These are phyloP conservation scores for Melipona quadrifasciata DNA, from an alignment of 1,140 invertebrate species.

Conservation along the genomic window DNA sequence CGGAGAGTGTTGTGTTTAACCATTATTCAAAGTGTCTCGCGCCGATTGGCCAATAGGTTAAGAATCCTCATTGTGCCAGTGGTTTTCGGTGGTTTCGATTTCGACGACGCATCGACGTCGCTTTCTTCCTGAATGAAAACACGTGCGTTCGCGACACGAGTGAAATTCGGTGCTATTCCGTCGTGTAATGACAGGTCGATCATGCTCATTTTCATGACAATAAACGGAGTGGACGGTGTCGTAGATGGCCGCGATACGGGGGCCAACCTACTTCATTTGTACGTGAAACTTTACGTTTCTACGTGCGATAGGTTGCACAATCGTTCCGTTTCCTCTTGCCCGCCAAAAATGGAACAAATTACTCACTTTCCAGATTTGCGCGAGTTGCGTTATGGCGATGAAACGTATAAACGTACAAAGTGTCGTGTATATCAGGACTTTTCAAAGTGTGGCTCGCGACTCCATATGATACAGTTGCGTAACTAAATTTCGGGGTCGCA, in stretches of 20 bases:
- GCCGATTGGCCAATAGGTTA: background rate
- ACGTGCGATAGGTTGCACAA: background rate
- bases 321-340: background rate
- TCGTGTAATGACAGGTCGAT: conserved; percentile 32
- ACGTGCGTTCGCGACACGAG: background rate
- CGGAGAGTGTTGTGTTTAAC: background rate
- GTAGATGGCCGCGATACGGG: background rate
- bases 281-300: conserved; percentile 27
- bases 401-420: background rate
- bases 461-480: too few species aligned
- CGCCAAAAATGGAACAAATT: background rate
- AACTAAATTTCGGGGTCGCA: too few species aligned
- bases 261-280: background rate
- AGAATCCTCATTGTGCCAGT: background rate
- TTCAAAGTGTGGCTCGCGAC: too few species aligned
- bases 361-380: background rate
- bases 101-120: background rate
- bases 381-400: background rate
- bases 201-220: conserved; percentile 60
- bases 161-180: conserved; percentile 2
- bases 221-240: conserved; percentile 15
- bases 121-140: conserved; percentile 45
- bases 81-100: background rate
- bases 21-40: background rate
- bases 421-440: too few species aligned